These are phyloP conservation scores for Homalodisca vitripennis DNA, from an alignment of 1,140 invertebrate species.

Conservation along the genomic window DNA sequence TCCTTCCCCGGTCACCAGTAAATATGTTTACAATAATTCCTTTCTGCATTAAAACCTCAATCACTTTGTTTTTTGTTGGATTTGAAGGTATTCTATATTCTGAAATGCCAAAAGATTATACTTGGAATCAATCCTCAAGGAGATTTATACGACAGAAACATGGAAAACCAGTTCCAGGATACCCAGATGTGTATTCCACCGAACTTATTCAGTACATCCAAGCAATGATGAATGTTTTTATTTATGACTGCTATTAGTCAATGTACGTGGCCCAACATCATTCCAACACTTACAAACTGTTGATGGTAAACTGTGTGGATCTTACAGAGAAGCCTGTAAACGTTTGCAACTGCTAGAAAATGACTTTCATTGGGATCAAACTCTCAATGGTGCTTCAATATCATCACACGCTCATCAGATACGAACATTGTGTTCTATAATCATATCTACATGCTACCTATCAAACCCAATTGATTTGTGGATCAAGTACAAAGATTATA, in stretches of 20 bases:
- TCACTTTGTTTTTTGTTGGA: no score
- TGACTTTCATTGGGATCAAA: no score
- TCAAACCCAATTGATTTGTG: constrained; percentile 43
- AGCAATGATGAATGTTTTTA: constrained; percentile 48
- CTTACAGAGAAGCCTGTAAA: constrained; percentile 44
- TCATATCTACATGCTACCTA: constrained; percentile 44
- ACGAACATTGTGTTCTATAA: constrained; percentile 49
- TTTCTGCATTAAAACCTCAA: no score
- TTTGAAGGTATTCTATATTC: no score
- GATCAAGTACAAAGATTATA: constrained; percentile 45
- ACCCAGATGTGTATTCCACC: constrained; percentile 36
- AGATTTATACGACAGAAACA: constrained; percentile 36
- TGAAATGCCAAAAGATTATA: constrained; percentile 44
- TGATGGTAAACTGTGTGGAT: constrained; percentile 40
- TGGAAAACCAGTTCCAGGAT: no score
- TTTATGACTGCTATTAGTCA: constrained; percentile 48
- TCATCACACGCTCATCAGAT: constrained; percentile 43
- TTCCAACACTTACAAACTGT: constrained; percentile 48
- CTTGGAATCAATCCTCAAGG: constrained; percentile 40
- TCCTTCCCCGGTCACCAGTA: no score
- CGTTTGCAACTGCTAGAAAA: constrained; percentile 46
- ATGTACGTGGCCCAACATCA: constrained; percentile 48
- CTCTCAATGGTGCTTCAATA: constrained; percentile 8
- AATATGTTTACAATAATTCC: no score
- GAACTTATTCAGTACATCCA: constrained; percentile 48